Conservation (phyloP, 2,797 vertebrate species). For the Urophycis tenuis region DNA sequence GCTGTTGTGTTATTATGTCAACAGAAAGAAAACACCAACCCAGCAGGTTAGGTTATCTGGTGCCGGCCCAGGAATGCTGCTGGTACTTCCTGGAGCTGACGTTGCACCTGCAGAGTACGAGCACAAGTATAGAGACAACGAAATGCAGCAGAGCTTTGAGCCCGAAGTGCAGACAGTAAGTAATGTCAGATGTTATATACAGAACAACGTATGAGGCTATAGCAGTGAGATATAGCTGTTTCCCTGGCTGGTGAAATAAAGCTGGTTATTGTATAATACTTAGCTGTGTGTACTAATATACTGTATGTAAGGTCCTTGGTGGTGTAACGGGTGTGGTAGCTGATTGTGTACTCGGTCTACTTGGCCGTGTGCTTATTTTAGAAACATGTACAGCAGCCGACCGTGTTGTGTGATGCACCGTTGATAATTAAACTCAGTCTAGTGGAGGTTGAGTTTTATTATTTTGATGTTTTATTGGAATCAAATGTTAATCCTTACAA, state of each 20-base stretch:
- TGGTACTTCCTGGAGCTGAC: background rate
- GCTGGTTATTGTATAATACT: background rate
- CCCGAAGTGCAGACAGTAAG: too few species aligned
- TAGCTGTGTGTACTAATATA: too few species aligned
- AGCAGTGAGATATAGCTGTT: too few species aligned
- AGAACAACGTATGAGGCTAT: too few species aligned
- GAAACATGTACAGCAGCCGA: too few species aligned
- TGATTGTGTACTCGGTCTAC: too few species aligned
- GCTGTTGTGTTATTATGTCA: background rate
- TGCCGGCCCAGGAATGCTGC: background rate
- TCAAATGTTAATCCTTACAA: background rate
- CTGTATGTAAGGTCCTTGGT: too few species aligned
- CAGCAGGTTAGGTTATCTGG: background rate
- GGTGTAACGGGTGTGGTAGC: too few species aligned
- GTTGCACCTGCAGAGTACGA: background rate
- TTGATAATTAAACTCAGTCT: background rate
- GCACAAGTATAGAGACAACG: too few species aligned
- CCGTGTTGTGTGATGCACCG: background rate
- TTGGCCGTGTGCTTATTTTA: too few species aligned
- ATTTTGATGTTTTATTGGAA: background rate
- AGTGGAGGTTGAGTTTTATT: background rate
- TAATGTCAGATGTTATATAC: too few species aligned
- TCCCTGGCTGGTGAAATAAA: background rate
- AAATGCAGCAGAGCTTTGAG: too few species aligned
- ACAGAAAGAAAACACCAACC: background rate